Conservation (phyloP, 2,113 vertebrate genomes). For the Hucho hucho region DNA sequence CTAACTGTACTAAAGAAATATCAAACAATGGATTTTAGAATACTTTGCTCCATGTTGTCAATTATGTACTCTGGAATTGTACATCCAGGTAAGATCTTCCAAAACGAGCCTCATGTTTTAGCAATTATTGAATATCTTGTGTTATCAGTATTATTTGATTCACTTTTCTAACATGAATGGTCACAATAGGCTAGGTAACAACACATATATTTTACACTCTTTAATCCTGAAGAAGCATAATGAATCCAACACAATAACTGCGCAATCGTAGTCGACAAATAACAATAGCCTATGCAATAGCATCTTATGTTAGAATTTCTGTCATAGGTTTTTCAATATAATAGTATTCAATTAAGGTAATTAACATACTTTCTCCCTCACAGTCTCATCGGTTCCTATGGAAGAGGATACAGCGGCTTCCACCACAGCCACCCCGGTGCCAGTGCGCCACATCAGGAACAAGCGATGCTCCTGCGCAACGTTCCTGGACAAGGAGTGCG, state of each 20-base stretch:
- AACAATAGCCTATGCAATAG: neutral
- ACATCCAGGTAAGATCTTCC: slow-evolving; percentile 62
- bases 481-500: slow-evolving; percentile 92
- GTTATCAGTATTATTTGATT: neutral
- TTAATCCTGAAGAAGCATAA: neutral
- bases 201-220: neutral
- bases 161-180: neutral
- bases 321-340: too few species aligned
- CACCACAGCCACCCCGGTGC: slow-evolving; percentile 42
- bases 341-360: too few species aligned
- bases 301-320: neutral
- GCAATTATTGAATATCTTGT: neutral
- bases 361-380: neutral
- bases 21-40: slow-evolving; percentile 80
- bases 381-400: slow-evolving; percentile 20
- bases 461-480: slow-evolving; percentile 94
- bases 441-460: slow-evolving; percentile 67
- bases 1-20: neutral
- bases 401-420: slow-evolving; percentile 17
- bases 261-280: too few species aligned
- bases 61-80: slow-evolving; percentile 63
- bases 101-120: neutral
- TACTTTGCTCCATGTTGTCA: slow-evolving; percentile 79
- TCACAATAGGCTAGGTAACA: too few species aligned
- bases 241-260: too few species aligned